Evolutionary conservation across 2,888 invertebrate species (phyloP).

Genomic region (Callosobruchus maculatus): DNA sequence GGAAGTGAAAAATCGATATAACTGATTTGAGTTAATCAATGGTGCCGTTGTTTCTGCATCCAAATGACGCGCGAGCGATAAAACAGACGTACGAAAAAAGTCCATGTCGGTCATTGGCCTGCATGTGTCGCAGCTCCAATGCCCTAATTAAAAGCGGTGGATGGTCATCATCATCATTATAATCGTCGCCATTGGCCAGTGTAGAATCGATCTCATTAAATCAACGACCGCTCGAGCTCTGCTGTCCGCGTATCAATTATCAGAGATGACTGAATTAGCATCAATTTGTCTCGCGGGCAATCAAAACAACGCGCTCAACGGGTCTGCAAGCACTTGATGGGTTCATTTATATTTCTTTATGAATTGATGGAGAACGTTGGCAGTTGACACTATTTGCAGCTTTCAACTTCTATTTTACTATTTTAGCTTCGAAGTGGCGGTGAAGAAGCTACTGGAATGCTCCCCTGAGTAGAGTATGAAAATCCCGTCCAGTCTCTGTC

Average conservation of each 20-base stretch:
- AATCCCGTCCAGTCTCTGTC: too few relatives aligned
- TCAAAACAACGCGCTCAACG: background rate
- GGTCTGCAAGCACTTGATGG: background rate
- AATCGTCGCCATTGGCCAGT: background rate
- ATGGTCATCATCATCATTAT: background rate
- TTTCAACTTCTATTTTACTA: too few relatives aligned
- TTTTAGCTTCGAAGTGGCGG: too few relatives aligned
- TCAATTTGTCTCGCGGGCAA: background rate
- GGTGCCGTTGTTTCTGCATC: background rate
- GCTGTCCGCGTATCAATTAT: background rate
- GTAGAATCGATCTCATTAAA: background rate
- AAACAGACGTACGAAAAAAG: background rate
- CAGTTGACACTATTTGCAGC: background rate
- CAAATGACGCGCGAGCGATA: background rate
- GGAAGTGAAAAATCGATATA: background rate
- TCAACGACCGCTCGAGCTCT: background rate
- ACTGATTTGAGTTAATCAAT: background rate
- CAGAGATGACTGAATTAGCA: background rate
- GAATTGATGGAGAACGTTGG: background rate
- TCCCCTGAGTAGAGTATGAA: too few relatives aligned
- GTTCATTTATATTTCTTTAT: background rate
- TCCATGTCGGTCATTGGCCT: background rate
- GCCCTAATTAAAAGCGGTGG: background rate
- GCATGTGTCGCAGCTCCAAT: background rate
- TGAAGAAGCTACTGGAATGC: too few relatives aligned